Percentiles rank a stretch among this genome's conserved stretches.
These are phyloP conservation scores for Leptogaster cylindrica DNA, from an alignment of 2,888 invertebrate genomes.

Conservation along the genomic window DNA sequence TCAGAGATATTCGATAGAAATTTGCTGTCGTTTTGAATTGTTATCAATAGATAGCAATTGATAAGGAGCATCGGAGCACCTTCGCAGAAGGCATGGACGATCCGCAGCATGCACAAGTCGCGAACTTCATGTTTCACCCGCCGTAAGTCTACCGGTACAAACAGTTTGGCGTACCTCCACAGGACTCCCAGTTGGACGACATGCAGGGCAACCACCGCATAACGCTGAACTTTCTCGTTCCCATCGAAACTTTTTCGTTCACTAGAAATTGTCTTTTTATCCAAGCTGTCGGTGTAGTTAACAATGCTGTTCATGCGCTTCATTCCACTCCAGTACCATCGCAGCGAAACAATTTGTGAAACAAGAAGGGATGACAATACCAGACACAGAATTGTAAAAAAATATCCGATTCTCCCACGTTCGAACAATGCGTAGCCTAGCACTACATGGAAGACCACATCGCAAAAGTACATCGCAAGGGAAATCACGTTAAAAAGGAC, in stretches of 20 bases:
- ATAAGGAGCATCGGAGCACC: conserved; percentile 87
- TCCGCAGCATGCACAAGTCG: conserved; percentile 75
- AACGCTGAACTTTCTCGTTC: conserved; percentile 53
- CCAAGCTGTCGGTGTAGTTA: conserved; percentile 20
- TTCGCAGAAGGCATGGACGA: conserved; percentile 87
- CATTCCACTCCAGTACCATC: conserved; percentile 70
- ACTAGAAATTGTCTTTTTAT: conserved; percentile 37
- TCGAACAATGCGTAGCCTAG: conserved; percentile 83
- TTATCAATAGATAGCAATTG: conserved; percentile 76
- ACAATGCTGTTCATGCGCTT: background rate
- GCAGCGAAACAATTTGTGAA: conserved; percentile 77
- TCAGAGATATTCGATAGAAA: conserved; percentile 51
- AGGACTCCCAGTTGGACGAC: conserved; percentile 74
- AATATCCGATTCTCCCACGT: conserved; percentile 69
- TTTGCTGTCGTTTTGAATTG: conserved; percentile 56
- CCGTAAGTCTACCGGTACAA: conserved; percentile 81
- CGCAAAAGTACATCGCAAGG: conserved; percentile 87
- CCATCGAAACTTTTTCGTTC: conserved; percentile 22
- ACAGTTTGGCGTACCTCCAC: conserved; percentile 83
- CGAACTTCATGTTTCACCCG: conserved; percentile 84
- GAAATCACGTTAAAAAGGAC: conserved; percentile 90
- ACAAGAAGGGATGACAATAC: conserved; percentile 76
- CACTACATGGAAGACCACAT: conserved; percentile 86
- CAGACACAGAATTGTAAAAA: conserved; percentile 72
- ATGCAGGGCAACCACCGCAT: conserved; percentile 68